phyloP scores from a whole-genome alignment of 2,888 invertebrate genomes.

The Lithophane ornitopus region DNA sequence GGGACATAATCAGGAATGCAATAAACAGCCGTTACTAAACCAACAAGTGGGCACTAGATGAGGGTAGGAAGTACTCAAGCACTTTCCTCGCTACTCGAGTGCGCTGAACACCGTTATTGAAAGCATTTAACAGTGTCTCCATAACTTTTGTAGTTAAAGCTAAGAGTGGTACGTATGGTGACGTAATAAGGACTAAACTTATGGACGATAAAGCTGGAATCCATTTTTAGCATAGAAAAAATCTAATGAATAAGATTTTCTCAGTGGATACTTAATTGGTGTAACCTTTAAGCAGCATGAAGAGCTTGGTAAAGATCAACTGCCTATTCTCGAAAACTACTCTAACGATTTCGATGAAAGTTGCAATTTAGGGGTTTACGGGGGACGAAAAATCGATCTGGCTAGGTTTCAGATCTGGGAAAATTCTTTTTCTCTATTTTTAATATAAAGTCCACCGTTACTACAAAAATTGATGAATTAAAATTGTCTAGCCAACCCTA shows the following conservation, averaged over 20 bases:
- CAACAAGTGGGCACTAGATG: slow-evolving; percentile 26
- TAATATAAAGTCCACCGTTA: too few relatives aligned
- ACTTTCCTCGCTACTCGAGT: slow-evolving; percentile 36
- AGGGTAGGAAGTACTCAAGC: slow-evolving; percentile 38
- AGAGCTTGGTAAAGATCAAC: not conserved
- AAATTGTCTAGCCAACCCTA: not conserved
- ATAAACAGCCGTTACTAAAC: slow-evolving; percentile 19
- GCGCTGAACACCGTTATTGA: slow-evolving; percentile 54
- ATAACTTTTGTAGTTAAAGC: slow-evolving; percentile 32
- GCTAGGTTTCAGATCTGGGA: too few relatives aligned
- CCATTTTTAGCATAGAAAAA: not conserved
- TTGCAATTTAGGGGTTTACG: too few relatives aligned
- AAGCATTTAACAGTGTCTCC: slow-evolving; percentile 35
- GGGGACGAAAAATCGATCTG: too few relatives aligned
- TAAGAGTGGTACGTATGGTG: not conserved
- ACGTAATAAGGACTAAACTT: slow-evolving; percentile 9
- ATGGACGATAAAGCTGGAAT: not conserved
- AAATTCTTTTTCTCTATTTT: too few relatives aligned
- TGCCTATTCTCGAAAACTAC: too few relatives aligned
- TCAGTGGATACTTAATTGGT: not conserved
- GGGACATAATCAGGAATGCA: slow-evolving; percentile 35
- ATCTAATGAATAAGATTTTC: too few relatives aligned
- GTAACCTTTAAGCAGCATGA: not conserved
- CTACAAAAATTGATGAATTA: too few relatives aligned
- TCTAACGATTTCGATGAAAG: too few relatives aligned